Conservation (phyloP, 2,888 invertebrate genomes). For the Sarcophaga subvicina region DNA sequence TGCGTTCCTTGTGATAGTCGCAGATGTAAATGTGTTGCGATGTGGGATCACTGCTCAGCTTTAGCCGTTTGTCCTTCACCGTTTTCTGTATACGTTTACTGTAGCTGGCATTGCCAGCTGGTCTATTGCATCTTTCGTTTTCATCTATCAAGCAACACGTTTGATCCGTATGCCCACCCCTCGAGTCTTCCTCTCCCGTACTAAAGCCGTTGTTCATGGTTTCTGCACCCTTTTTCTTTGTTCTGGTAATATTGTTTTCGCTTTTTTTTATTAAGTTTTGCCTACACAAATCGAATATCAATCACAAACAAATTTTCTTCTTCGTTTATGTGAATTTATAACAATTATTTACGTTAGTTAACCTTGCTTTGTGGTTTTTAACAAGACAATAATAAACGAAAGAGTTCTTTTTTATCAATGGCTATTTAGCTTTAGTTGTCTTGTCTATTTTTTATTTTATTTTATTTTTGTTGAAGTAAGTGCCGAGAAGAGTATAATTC, state of each 20-base stretch:
- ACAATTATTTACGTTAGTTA: too few species aligned
- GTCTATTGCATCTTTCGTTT: conserved; percentile 91
- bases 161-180: conserved; percentile 93
- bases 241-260: conserved; percentile 1
- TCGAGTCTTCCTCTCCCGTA: conserved; percentile 94
- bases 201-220: conserved; percentile 92
- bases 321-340: not conserved
- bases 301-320: too few species aligned
- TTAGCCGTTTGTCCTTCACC: conserved; percentile 94
- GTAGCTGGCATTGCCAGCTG: conserved; percentile 91
- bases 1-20: conserved; percentile 97
- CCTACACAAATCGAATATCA: too few species aligned
- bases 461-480: too few species aligned
- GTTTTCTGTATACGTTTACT: conserved; percentile 98
- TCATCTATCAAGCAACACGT: conserved; percentile 96
- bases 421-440: too few species aligned
- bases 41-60: conserved; percentile 91
- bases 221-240: not conserved
- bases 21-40: conserved; percentile 97
- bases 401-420: too few species aligned
- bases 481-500: too few species aligned
- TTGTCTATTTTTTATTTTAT: too few species aligned
- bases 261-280: not conserved
- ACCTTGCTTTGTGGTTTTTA: too few species aligned
- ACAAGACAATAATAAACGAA: too few species aligned